phyloP scores from a whole-genome alignment of 2,113 vertebrate genomes.

The Mirza zaza region DNA sequence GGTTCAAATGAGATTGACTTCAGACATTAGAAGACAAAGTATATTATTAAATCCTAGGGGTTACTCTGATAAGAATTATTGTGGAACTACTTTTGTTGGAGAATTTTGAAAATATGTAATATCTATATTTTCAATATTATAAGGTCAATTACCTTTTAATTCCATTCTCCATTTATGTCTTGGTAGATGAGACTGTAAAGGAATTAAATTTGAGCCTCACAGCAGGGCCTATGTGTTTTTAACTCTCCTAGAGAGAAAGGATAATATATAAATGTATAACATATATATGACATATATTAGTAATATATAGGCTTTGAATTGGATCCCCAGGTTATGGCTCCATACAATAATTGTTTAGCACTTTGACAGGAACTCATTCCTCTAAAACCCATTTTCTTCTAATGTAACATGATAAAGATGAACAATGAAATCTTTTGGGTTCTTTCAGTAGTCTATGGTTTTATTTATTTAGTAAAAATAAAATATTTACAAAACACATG shows the following conservation, averaged over 20 bases:
- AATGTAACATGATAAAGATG: neutral
- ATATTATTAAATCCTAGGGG: neutral
- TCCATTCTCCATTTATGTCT: neutral
- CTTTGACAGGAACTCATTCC: neutral
- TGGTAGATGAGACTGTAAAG: neutral
- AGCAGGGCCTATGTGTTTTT: neutral
- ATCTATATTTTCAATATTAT: neutral
- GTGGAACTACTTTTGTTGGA: neutral
- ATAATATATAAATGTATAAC: neutral
- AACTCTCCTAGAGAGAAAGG: neutral
- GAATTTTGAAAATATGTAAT: constrained; percentile 8
- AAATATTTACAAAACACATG: neutral
- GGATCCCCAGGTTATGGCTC: neutral
- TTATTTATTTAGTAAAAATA: neutral
- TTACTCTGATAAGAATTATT: neutral
- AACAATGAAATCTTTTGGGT: neutral
- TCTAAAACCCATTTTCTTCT: constrained; percentile 9
- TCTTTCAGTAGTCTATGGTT: neutral
- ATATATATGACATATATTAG: too few species aligned
- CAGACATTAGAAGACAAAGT: neutral
- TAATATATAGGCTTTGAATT: neutral
- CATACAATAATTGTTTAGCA: neutral
- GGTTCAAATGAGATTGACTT: neutral
- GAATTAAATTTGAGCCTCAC: neutral
- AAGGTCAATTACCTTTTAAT: neutral